Percentiles rank a stretch among this genome's conserved stretches.
Evolutionary conservation across 2,113 vertebrate genomes (phyloP).

Genomic region (Eudyptes chrysolophus): DNA sequence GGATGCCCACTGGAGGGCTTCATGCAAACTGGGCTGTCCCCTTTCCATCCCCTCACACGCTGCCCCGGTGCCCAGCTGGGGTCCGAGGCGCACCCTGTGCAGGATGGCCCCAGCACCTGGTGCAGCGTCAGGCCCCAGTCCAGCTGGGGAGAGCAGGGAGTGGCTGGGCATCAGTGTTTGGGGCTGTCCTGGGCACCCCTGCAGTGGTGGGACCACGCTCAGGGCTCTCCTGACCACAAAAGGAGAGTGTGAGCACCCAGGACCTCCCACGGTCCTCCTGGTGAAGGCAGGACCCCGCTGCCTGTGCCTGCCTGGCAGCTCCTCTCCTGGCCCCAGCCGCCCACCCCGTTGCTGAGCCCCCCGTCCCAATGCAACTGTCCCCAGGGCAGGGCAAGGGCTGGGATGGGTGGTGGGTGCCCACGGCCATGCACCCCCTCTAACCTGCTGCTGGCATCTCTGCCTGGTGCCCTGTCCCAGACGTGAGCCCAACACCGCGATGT

Average conservation of each 20-base stretch:
- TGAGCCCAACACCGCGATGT: constrained; percentile 78
- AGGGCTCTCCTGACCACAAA: background rate
- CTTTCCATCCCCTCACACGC: background rate
- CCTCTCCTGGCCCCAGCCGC: background rate
- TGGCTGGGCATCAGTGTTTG: rapidly evolving
- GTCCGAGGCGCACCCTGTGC: rapidly evolving
- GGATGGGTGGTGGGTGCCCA: background rate
- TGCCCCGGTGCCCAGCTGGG: rapidly evolving
- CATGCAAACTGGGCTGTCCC: background rate
- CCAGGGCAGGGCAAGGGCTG: rapidly evolving
- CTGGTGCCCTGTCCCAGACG: constrained; percentile 52
- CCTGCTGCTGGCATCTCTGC: background rate
- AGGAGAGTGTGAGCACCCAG: background rate
- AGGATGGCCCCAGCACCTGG: rapidly evolving
- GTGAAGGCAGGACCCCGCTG: background rate
- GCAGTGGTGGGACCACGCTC: background rate
- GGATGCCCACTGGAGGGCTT: background rate
- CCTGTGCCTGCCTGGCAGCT: background rate
- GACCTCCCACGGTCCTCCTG: background rate
- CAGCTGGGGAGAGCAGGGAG: background rate
- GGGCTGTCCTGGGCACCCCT: background rate
- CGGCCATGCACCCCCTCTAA: background rate
- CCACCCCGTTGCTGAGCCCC: background rate
- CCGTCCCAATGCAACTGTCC: rapidly evolving
- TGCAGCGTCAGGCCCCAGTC: background rate